These are phyloP conservation scores for Sinocyclocheilus anophthalmus DNA, from an alignment of 2,113 vertebrate species.

Conservation along the genomic window DNA sequence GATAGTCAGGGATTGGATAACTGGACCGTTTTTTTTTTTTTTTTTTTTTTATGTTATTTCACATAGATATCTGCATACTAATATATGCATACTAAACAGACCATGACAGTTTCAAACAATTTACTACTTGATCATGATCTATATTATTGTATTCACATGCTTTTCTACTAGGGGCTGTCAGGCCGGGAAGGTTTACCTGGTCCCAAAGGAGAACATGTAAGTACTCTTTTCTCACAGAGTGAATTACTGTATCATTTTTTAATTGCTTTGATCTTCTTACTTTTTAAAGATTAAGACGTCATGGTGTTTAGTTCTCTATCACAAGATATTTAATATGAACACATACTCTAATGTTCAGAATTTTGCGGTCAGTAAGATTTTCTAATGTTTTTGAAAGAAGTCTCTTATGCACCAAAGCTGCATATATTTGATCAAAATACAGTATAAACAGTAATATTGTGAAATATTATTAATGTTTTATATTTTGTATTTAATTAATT, in stretches of 20 bases:
- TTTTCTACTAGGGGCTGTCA: slow-evolving; percentile 73
- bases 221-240: slow-evolving; percentile 49
- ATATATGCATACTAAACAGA: not conserved
- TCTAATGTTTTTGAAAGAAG: not conserved
- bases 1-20: not conserved
- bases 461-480: not conserved
- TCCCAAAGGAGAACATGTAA: slow-evolving; percentile 82
- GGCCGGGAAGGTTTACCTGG: slow-evolving; percentile 77
- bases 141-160: slow-evolving; percentile 8
- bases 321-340: not conserved
- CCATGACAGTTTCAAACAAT: not conserved
- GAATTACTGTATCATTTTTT: not conserved
- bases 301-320: not conserved
- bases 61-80: not conserved
- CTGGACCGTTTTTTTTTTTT: too few relatives aligned
- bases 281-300: not conserved
- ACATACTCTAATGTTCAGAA: not conserved
- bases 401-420: not conserved
- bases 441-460: not conserved
- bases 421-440: not conserved
- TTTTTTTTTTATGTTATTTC: not conserved
- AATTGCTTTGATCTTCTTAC: not conserved
- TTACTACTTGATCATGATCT: not conserved
- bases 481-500: not conserved
- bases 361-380: not conserved